Evolutionary conservation across 2,113 vertebrate species (phyloP), one percentile per base, ranked within the genome.

Genomic region (Cariama cristata): DNA sequence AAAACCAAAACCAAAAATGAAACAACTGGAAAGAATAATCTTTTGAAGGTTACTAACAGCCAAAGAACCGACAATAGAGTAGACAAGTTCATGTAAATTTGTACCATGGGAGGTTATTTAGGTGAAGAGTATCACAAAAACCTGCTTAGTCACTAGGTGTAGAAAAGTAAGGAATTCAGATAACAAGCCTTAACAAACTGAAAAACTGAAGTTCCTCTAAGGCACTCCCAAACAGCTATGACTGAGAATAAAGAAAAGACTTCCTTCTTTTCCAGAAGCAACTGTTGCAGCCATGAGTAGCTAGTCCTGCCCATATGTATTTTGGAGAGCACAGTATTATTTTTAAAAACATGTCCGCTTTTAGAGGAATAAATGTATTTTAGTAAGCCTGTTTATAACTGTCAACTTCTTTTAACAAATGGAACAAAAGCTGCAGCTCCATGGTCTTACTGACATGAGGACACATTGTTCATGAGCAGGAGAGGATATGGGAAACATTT

Each of bases 401-500:
- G 74, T 64, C 84, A 88, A 4, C 38, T 79, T 91, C 32, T 85
- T 40, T 17, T 56, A 68, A 88, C 40, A 63, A 89, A 86, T 49
- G 33, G 30, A 88, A 93, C 74, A 95, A 89, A 95, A 86, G 60
- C 71, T 56, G 63, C 47, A 74, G 55, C 45, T 63, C 52, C 32
- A 4, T 15, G 60, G 32, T 81, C 44, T 88, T 50, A 42, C 1
- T 68, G 95, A 44, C n/a, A 69, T 49, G 80, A 86, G 44, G 68
- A 88, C 64, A 91, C 75, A 77, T 63, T 88, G 75, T 60, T 95
- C 90, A 32, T 1, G 33, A 91, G 59, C 35, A 45, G 55, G 21
- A 90, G 66, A 86, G 62, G 42, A 84, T 60, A 93, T 55, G 84
- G 93, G 76, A 94, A 96, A 79, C 77, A 85, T 86, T 93, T 88